Evolutionary conservation across 2,888 invertebrate genomes (phyloP), one percentile per base, ranked within the genome.

Genomic region (Eueremaeus valkanovi): DNA sequence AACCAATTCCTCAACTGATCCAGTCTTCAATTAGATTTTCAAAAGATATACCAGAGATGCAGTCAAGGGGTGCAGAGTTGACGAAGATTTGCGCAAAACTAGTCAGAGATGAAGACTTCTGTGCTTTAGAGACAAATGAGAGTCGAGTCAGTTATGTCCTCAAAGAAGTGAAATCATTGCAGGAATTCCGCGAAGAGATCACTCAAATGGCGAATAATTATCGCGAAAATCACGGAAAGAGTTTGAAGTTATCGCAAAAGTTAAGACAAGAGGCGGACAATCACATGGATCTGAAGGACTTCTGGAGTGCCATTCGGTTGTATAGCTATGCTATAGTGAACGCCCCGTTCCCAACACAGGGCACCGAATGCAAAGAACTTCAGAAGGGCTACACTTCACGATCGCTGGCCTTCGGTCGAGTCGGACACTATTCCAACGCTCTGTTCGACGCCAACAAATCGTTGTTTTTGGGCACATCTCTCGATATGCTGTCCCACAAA

Each of bases 171-270:
- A 66, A 66, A 13, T 5, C 63, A 24, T 24, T 31, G n/a, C 2
- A 66, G 1, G 36, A 36, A 24, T 66, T 66, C 24, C 63, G 63
- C 63, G 36, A 66, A 66, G 63, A 66, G 0, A 36, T 66, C 63
- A 8, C 63, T 1, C n/a, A 66, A 9, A n/a, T 11, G 0, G 36
- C 11, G 8, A 21, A 21, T 36, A 21, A 33, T 36, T 66, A 66
- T 18, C 1, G 6, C 21, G 21, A 66, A 36, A 16, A 1, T 24
- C 21, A 21, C 21, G 36, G 13, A 33, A 66, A 66, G 21, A n/a
- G 36, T 21, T 1, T 9, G 31, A 21, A 33, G 9, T 29, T 9
- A 11, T 36, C 21, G 21, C 36, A 36, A 11, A 3, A 11, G 63
- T 21, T 9, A 1, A 2, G 63, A 18, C 11, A 8, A 66, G 63